Conservation (phyloP, 2,888 invertebrate species). For the Eristalis intricaria region DNA sequence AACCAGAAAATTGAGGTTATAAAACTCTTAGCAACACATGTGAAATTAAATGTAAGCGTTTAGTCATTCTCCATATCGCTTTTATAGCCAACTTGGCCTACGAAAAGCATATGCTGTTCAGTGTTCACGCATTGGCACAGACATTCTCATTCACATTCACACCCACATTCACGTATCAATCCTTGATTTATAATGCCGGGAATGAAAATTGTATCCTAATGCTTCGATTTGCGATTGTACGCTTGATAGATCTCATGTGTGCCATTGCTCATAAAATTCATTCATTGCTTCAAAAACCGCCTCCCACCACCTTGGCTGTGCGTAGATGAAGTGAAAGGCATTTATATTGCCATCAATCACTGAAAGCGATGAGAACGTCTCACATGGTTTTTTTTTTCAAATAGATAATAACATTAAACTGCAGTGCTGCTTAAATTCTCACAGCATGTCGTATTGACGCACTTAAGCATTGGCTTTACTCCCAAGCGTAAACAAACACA, state of each 20-base stretch:
- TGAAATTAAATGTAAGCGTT: constrained; percentile 13
- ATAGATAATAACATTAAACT: neutral
- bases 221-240: constrained; percentile 37
- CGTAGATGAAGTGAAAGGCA: neutral
- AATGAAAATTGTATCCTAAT: constrained; percentile 36
- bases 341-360: constrained; percentile 2
- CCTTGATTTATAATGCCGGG: constrained; percentile 30
- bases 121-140: neutral
- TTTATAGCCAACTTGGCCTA: constrained; percentile 28
- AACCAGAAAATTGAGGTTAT: constrained; percentile 31
- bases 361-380: neutral
- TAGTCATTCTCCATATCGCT: constrained; percentile 27
- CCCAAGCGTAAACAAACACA: neutral
- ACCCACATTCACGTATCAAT: neutral
- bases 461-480: neutral
- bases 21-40: constrained; percentile 36
- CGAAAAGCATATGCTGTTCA: constrained; percentile 3
- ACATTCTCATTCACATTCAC: neutral
- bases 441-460: neutral
- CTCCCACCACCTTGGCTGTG: neutral
- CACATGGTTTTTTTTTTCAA: neutral
- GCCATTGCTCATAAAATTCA: constrained; percentile 22
- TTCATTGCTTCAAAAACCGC: neutral
- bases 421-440: neutral
- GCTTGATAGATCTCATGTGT: constrained; percentile 16